Evolutionary conservation across 2,797 vertebrate genomes (phyloP).

Genomic region (Remorina albescens): DNA sequence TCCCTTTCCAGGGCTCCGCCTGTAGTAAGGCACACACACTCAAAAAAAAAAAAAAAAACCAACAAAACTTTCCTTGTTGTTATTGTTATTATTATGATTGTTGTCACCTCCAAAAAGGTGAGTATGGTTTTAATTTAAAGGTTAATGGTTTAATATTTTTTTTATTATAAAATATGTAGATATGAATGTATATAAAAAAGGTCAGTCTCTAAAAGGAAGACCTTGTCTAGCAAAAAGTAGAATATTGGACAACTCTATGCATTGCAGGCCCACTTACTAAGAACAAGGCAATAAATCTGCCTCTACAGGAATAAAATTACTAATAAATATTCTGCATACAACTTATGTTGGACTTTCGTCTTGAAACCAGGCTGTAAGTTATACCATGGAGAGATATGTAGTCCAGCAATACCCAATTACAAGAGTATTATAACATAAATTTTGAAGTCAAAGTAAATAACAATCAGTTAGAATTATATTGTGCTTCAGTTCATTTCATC

Average conservation of each 20-base stretch:
- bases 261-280: neutral
- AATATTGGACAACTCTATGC: neutral
- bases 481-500: slow-evolving; percentile 18
- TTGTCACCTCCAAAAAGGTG: too few relatives aligned
- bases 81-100: too few relatives aligned
- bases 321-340: slow-evolving; percentile 31
- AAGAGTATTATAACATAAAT: slow-evolving; percentile 42
- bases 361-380: slow-evolving; percentile 32
- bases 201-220: too few relatives aligned
- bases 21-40: too few relatives aligned
- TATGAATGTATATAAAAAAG: too few relatives aligned
- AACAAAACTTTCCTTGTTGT: too few relatives aligned
- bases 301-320: slow-evolving; percentile 5
- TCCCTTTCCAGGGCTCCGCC: too few relatives aligned
- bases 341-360: slow-evolving; percentile 33
- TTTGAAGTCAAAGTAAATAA: slow-evolving; percentile 16
- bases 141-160: too few relatives aligned
- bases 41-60: too few relatives aligned
- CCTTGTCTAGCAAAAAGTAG: too few relatives aligned
- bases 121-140: too few relatives aligned
- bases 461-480: slow-evolving; percentile 43
- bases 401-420: slow-evolving; percentile 17
- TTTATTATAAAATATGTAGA: too few relatives aligned
- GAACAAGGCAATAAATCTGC: neutral
- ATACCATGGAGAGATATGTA: slow-evolving; percentile 37